A percentile compares a stretch with the other conserved stretches of the same genome.
phyloP scores from a whole-genome alignment of 2,113 vertebrate species.

The Arizona elegans region DNA sequence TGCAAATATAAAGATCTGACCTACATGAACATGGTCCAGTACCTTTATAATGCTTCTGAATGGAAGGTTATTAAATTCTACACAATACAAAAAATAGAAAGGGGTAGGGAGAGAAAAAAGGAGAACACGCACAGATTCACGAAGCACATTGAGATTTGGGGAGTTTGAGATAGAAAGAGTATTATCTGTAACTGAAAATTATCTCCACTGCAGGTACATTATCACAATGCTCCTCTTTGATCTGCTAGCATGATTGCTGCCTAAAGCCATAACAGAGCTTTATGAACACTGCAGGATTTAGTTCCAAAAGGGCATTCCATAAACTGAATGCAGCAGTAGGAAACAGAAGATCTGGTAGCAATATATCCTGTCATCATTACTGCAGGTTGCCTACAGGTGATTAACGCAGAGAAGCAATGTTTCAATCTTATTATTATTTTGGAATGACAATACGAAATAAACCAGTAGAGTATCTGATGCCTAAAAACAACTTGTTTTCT shows the following conservation, averaged over 20 bases:
- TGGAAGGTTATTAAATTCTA: conserved; percentile 24
- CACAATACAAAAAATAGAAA: neutral
- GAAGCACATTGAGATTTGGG: neutral
- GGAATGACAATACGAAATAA: neutral
- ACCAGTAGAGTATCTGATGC: neutral
- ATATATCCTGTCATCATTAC: neutral
- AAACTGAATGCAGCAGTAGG: neutral
- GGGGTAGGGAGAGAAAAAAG: neutral
- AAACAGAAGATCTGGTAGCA: conserved; percentile 8
- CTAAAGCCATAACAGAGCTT: conserved; percentile 27
- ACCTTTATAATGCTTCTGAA: conserved; percentile 16
- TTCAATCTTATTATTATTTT: neutral
- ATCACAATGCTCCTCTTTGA: conserved; percentile 25
- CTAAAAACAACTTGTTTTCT: neutral
- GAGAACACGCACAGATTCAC: neutral
- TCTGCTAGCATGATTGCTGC: conserved; percentile 14
- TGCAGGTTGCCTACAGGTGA: neutral
- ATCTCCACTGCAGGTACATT: conserved; percentile 14
- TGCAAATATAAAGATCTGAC: conserved; percentile 1
- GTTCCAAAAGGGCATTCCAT: neutral
- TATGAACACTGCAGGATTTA: conserved; percentile 12
- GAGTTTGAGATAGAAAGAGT: conserved; percentile 3
- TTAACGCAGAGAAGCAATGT: neutral
- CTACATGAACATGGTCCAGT: neutral
- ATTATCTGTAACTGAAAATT: conserved; percentile 18